Evolutionary conservation across 2,888 invertebrate species (phyloP).

Genomic region (Melipona beecheii): DNA sequence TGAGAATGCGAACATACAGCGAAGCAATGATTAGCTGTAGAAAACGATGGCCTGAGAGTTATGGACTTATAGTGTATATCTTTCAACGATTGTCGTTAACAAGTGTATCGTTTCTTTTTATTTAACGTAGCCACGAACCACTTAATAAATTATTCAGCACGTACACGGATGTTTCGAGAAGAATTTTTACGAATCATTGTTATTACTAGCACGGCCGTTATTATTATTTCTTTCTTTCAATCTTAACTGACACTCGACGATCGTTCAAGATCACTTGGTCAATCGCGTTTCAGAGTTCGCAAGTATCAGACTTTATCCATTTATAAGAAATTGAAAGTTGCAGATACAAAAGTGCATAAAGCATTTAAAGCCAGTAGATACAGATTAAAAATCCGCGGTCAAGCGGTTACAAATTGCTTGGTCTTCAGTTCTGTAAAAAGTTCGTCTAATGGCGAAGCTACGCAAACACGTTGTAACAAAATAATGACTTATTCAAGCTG

Average conservation of each 20-base stretch:
- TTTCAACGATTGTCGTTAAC: conserved; percentile 56
- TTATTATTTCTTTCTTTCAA: conserved; percentile 63
- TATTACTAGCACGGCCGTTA: conserved; percentile 42
- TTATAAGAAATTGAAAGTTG: too few relatives aligned
- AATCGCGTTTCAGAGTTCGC: not conserved
- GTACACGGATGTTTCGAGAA: conserved; percentile 41
- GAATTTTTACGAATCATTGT: conserved; percentile 56
- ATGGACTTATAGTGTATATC: not conserved
- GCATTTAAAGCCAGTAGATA: too few relatives aligned
- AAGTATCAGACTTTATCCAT: too few relatives aligned
- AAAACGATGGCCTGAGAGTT: not conserved
- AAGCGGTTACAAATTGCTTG: conserved; percentile 5
- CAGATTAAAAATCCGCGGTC: too few relatives aligned
- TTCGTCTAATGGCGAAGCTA: not conserved
- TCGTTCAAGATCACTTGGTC: conserved; percentile 35
- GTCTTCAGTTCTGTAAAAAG: not conserved
- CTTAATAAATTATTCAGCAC: conserved; percentile 51
- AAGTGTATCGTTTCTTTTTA: conserved; percentile 41
- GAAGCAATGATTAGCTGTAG: not conserved
- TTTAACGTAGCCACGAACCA: conserved; percentile 24
- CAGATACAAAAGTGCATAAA: too few relatives aligned
- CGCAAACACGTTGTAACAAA: not conserved
- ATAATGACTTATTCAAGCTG: conserved; percentile 37
- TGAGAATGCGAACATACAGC: not conserved
- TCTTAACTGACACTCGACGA: conserved; percentile 54